Conservation (phyloP, 2,113 vertebrate genomes). For the Cygnus atratus region DNA sequence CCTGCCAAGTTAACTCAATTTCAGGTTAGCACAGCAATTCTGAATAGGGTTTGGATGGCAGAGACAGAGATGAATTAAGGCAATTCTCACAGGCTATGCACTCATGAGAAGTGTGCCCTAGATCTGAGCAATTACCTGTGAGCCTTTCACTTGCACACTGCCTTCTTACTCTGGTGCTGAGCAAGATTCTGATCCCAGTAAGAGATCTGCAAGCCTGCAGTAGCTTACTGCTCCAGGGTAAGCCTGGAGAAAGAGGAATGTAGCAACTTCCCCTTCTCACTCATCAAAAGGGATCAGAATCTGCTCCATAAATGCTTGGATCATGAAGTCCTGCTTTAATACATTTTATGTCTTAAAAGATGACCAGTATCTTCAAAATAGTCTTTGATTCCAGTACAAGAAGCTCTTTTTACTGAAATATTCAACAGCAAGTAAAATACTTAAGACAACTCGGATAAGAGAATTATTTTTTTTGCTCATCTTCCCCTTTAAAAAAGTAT, state of each 20-base stretch:
- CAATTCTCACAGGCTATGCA: neutral
- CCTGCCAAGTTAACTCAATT: conserved; percentile 66
- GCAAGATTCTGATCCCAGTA: neutral
- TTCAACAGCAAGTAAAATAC: neutral
- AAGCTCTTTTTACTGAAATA: neutral
- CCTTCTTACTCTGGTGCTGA: neutral
- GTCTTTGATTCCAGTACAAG: neutral
- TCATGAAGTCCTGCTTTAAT: neutral
- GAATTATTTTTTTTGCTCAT: neutral
- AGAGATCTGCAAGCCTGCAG: neutral
- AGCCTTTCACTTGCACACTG: neutral
- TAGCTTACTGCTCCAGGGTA: neutral
- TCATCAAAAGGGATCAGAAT: neutral
- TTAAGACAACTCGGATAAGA: neutral
- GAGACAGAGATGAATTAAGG: conserved; percentile 63
- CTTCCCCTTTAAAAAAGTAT: neutral
- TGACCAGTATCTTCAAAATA: neutral
- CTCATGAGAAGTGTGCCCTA: neutral
- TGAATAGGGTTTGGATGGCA: neutral
- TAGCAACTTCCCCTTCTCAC: neutral
- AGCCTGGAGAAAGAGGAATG: neutral
- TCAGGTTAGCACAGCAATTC: conserved; percentile 61
- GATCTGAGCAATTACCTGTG: neutral
- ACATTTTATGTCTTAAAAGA: neutral
- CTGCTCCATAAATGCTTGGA: neutral